These are phyloP conservation scores for Heliothis virescens DNA, from an alignment of 1,140 invertebrate genomes.

Conservation along the genomic window DNA sequence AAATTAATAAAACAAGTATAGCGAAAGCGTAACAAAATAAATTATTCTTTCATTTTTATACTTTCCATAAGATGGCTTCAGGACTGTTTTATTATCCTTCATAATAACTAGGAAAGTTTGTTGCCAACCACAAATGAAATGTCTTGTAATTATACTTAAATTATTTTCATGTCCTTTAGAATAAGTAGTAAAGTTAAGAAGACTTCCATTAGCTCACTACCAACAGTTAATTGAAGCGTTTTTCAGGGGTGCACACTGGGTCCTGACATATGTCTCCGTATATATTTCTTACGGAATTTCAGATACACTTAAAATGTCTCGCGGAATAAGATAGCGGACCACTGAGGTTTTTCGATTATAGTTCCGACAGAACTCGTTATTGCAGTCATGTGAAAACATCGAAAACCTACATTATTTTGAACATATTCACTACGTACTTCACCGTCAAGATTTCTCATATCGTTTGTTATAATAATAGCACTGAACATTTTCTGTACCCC, in stretches of 20 bases:
- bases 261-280: neutral
- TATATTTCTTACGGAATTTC: constrained; percentile 19
- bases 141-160: constrained; percentile 18
- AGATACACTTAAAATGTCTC: constrained; percentile 15
- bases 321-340: neutral
- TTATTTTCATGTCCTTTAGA: constrained; percentile 7
- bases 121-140: neutral
- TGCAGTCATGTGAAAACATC: neutral
- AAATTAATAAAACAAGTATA: neutral
- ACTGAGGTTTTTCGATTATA: neutral
- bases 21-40: neutral
- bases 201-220: neutral
- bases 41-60: neutral
- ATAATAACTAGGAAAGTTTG: constrained; percentile 1
- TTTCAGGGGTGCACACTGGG: neutral
- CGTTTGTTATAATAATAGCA: neutral
- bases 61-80: neutral
- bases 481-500: neutral
- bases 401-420: neutral
- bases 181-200: neutral
- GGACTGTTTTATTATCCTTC: neutral
- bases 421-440: neutral
- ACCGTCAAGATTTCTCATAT: neutral
- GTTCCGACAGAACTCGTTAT: constrained; percentile 24
- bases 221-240: constrained; percentile 17